phyloP scores from a whole-genome alignment of 2,888 invertebrate genomes.

The Pristionchus arcanus region DNA sequence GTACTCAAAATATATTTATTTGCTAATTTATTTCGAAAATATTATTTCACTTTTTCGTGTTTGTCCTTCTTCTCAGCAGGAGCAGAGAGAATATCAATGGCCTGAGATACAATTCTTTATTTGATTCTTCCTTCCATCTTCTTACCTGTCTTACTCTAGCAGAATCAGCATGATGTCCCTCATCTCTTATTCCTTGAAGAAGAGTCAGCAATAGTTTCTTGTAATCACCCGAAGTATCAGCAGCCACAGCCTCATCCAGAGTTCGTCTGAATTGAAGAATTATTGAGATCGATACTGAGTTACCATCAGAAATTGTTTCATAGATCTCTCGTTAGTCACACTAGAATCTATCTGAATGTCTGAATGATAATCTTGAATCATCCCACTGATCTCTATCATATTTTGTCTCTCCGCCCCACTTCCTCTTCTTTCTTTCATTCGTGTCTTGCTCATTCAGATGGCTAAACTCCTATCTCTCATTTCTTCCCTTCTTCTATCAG shows the following conservation, averaged over 20 bases:
- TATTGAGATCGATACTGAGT: neutral
- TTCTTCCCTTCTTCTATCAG: neutral
- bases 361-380: neutral
- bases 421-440: neutral
- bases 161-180: slow-evolving; percentile 1
- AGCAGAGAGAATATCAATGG: neutral
- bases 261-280: slow-evolving; percentile 53
- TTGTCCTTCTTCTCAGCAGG: neutral
- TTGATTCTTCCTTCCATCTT: neutral
- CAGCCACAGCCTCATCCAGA: slow-evolving; percentile 61
- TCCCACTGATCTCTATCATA: neutral
- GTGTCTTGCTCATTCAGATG: slow-evolving; percentile 3
- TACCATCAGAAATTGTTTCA: neutral
- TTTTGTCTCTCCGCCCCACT: neutral
- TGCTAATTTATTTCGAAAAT: neutral
- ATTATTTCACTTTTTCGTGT: neutral
- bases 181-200: slow-evolving; percentile 39
- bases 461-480: neutral
- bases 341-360: neutral
- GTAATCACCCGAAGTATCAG: slow-evolving; percentile 55
- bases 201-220: slow-evolving; percentile 34
- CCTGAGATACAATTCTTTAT: neutral
- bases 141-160: slow-evolving; percentile 34
- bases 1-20: slow-evolving; percentile 30
- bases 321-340: neutral